Base-by-base conservation (phyloP, 2,113 vertebrate species). In the Promerops cafer region DNA sequence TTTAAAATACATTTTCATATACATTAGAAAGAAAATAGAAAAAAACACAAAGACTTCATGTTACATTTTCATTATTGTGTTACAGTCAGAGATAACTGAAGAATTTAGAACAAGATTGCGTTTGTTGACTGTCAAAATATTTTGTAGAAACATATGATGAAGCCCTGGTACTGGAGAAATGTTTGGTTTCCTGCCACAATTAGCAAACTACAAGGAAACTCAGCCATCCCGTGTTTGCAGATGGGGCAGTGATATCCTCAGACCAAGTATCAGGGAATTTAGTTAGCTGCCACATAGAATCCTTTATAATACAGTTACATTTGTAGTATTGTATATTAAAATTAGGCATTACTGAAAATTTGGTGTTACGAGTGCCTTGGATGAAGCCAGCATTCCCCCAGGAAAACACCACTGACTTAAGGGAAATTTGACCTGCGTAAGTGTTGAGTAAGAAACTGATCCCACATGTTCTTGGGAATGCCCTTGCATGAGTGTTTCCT, bases 361-460 rank as follows among this genome's bases (percentile, higher is more conserved):
- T 61, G 53, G 4, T 40, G 9, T 45, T 40, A 47, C 27, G 21
- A 64, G 28, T 20, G 30, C 63, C 75, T 60, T 15, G 76, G 68
- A 66, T 87, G 35, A 52, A 89, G 60, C 9, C 78, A 90, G 47
- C 69, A 44, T 44, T 84, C 50, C 80, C 83, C 1, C 14, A 90
- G 95, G 95, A 91, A 96, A 96, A 64, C 83, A 96, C 96, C 94
- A 23, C 69, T 87, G 89, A 84, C 65, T 83, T 54, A 4, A 80
- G 93, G 95, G 93, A 93, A 96, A 95, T 97, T 94, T 42, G 85
- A 21, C 59, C 94, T 94, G 44, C 92, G 92, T 94, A 96, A 92
- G 23, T n/a, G 56, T 63, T 96, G 90, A 97, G 71, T 96, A 90
- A 96, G 85, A 94, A 94, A 56, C 16, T n/a, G 44, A 90, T 92